Evolutionary conservation across 2,113 vertebrate genomes (phyloP).

Genomic region (Pygoscelis antarcticus): DNA sequence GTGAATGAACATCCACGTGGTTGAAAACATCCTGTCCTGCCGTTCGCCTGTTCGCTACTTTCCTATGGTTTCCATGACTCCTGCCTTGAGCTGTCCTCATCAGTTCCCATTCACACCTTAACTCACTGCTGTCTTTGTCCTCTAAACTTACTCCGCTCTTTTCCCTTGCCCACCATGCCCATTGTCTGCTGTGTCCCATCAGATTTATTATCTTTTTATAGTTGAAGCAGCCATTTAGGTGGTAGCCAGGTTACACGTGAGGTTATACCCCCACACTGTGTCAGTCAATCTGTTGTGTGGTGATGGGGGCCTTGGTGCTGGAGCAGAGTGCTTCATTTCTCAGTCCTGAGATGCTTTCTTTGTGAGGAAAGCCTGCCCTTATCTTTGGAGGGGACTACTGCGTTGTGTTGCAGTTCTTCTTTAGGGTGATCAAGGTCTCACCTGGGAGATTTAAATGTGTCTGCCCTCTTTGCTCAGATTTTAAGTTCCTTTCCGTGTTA

Average conservation of each 20-base stretch:
- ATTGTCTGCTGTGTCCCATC: not conserved
- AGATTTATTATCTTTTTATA: not conserved
- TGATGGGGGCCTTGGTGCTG: not conserved
- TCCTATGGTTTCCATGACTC: not conserved
- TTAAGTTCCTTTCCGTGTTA: not conserved
- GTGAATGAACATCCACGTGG: not conserved
- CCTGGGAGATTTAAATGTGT: not conserved
- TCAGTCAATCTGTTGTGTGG: not conserved
- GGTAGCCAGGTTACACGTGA: not conserved
- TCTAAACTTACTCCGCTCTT: not conserved
- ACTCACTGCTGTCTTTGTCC: not conserved
- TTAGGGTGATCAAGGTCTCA: not conserved
- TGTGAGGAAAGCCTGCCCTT: not conserved
- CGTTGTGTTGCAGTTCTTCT: not conserved
- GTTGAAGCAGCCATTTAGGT: not conserved
- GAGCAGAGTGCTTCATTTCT: not conserved
- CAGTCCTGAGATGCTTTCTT: too few species aligned
- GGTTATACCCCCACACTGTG: not conserved
- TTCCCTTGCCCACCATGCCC: not conserved
- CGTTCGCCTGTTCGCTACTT: rapidly evolving
- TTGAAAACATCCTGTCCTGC: not conserved
- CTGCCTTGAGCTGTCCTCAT: not conserved
- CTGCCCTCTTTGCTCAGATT: not conserved
- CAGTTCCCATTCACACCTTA: not conserved
- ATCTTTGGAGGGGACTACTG: not conserved